Conservation (phyloP, 2,113 vertebrate species). For the Sinocyclocheilus anshuiensis region DNA sequence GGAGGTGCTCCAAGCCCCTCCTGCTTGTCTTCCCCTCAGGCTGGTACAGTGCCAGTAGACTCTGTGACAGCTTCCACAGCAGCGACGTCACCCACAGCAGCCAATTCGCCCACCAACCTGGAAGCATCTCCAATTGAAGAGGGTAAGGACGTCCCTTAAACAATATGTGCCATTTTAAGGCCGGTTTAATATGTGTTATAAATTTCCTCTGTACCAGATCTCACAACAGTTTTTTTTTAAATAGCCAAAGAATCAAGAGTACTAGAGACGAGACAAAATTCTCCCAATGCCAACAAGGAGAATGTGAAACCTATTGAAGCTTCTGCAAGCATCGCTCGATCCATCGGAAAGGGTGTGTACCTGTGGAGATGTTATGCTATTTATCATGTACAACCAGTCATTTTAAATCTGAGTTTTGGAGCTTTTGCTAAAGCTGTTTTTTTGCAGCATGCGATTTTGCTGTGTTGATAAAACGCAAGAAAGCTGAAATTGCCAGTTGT, state of each 20-base stretch:
- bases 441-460: not conserved
- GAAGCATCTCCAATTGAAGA: slow-evolving; percentile 85
- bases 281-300: slow-evolving; percentile 89
- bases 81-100: slow-evolving; percentile 87
- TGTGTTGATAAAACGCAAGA: slow-evolving; percentile 10
- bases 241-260: slow-evolving; percentile 93
- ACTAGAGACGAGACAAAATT: slow-evolving; percentile 91
- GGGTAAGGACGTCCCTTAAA: slow-evolving; percentile 71
- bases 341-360: slow-evolving; percentile 88
- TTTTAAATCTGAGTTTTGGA: not conserved
- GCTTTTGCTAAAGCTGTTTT: slow-evolving; percentile 6
- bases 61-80: slow-evolving; percentile 80
- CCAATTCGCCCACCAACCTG: slow-evolving; percentile 88
- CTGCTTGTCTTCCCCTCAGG: slow-evolving; percentile 84
- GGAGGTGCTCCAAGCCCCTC: slow-evolving; percentile 80
- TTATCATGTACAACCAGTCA: not conserved
- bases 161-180: not conserved
- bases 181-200: not conserved
- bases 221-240: not conserved
- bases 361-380: not conserved
- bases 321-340: slow-evolving; percentile 85
- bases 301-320: slow-evolving; percentile 87
- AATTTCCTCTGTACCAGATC: not conserved
- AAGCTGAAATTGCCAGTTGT: slow-evolving; percentile 2
- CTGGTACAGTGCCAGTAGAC: slow-evolving; percentile 84